These are phyloP conservation scores for Bubo blakistoni DNA, from an alignment of 2,113 vertebrate genomes.

Conservation along the genomic window DNA sequence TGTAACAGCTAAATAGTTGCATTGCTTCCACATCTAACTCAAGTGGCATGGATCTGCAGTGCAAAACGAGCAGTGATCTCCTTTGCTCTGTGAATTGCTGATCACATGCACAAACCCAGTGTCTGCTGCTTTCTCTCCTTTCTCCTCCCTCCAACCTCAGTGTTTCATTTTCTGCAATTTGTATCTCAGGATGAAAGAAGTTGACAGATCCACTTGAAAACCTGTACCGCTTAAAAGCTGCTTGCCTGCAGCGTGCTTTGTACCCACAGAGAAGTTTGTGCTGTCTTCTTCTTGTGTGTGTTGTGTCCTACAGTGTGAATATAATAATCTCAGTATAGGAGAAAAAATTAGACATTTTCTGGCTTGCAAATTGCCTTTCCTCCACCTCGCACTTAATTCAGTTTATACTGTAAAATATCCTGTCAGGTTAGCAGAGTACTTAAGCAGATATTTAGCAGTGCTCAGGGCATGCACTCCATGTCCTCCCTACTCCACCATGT, in stretches of 20 bases:
- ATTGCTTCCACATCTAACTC: not conserved
- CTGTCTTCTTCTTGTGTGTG: not conserved
- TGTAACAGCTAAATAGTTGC: not conserved
- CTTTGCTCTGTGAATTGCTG: too few species aligned
- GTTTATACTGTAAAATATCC: not conserved
- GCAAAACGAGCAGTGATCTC: not conserved
- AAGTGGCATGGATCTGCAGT: not conserved
- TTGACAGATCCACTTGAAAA: not conserved
- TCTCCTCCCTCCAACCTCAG: not conserved
- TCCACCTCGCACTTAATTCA: not conserved
- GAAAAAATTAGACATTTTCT: not conserved
- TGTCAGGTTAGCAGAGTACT: not conserved
- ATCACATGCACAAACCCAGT: not conserved
- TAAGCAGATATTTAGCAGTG: not conserved
- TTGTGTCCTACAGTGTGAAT: not conserved
- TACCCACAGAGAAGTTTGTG: not conserved
- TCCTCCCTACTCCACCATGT: not conserved
- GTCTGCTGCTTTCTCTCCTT: not conserved
- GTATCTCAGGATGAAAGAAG: not conserved
- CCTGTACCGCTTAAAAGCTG: rapidly evolving
- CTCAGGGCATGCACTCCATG: not conserved
- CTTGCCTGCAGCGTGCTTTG: not conserved
- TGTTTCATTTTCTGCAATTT: not conserved
- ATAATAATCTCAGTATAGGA: not conserved
- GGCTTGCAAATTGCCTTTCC: not conserved